These are phyloP conservation scores for Cephalopholis sonnerati DNA, from an alignment of 2,113 vertebrate genomes.

Conservation along the genomic window DNA sequence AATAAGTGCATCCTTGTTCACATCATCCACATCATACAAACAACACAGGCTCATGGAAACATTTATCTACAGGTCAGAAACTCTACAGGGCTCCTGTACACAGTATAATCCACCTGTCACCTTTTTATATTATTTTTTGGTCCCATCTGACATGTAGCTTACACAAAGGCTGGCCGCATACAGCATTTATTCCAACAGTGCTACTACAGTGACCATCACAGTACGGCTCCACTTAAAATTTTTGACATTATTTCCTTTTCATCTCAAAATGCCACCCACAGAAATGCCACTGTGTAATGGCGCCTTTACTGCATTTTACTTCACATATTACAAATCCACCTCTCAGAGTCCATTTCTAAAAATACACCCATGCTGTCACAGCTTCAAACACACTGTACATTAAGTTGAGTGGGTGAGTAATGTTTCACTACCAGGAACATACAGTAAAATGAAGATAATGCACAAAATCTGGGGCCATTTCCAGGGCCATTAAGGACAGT, in stretches of 20 bases:
- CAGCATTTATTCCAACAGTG: neutral
- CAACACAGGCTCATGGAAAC: neutral
- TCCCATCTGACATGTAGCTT: too few relatives aligned
- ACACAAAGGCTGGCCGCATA: neutral
- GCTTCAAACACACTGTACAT: neutral
- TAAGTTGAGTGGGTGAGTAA: neutral
- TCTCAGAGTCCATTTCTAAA: neutral
- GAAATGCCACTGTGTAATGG: too few relatives aligned
- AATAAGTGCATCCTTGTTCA: neutral
- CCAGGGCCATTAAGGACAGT: neutral
- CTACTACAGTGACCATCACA: neutral
- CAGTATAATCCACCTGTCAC: neutral
- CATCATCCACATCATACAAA: neutral
- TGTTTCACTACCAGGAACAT: neutral
- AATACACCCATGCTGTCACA: neutral
- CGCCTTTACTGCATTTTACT: neutral
- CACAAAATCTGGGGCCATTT: neutral
- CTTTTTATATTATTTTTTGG: neutral
- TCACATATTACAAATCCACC: neutral
- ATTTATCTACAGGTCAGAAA: neutral
- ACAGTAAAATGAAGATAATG: neutral
- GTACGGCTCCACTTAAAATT: too few relatives aligned
- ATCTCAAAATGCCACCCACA: neutral
- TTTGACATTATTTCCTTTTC: neutral
- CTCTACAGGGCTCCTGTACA: neutral